Evolutionary conservation across 1,140 invertebrate genomes (phyloP), one percentile per base, ranked within the genome.

Genomic region (Cotesia chilonis): DNA sequence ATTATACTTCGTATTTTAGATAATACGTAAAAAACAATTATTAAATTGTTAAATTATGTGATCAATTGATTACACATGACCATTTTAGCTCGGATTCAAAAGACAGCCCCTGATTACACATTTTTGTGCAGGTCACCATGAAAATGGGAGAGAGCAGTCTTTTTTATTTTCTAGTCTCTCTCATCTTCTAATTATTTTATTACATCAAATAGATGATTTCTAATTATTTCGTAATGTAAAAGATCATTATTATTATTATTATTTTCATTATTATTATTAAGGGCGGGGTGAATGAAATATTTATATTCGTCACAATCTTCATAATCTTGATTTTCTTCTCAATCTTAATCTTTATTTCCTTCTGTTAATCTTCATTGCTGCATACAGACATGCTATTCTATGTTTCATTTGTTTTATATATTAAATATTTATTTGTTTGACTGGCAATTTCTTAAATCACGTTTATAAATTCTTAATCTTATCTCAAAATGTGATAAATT

Each of bases 191-290:
- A 83, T 83, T 81, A 82, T 60, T 81, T 83, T 20, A 74, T 83
- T 76, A 83, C 80, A 83, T 80, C 79, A 71, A 83, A 80, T 80
- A 81, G 77, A 83, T 81, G 78, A 81, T 83, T 68, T 66, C 75
- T 81, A 79, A 71, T 79, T 77, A 78, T 77, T 78, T 77, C 70
- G 64, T 73, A 75, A 63, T 75, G 65, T 75, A 75, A 77, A 76
- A 57, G 75, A 67, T 72, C 68, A 38, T 66, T 63, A 51, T 65
- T 20, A 35, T 54, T 67, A 47, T 9, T 66, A 17, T 47, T 65
- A 41, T 41, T 47, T n/a, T 37, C 69, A 72, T 67, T 71, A 9
- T 52, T 35, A 47, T 47, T 47, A 47, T 47, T n/a, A 68, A 47
- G 52, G 47, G 41, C n/a, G 47, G 47, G 61, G 55, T 10, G 57